Evolutionary conservation across 2,888 invertebrate genomes (phyloP), one percentile per base, ranked within the genome.

Genomic region (Eilema caniola): DNA sequence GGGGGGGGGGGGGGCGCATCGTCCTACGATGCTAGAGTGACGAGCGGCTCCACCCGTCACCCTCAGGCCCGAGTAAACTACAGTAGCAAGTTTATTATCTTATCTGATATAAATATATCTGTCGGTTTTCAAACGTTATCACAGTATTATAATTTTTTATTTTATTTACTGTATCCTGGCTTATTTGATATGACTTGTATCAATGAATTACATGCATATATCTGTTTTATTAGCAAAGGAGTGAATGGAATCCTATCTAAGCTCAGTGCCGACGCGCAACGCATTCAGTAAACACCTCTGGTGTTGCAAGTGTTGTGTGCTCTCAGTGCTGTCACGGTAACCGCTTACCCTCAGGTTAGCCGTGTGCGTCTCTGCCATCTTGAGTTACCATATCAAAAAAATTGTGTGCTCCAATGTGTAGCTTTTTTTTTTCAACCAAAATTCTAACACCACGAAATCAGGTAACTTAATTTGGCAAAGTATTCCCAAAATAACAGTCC

Each of bases 171-270:
- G 59, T 25, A 28, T 16, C 25, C 16, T 59, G 24, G 24, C 16
- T 59, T 59, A 59, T 28, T 59, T 59, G 53, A 53, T 53, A 53
- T 53, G 53, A n/a, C 2, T 53, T 53, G n/a, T 53, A 53, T 53
- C 53, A 53, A 53, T 53, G 53, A 59, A 12, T 57, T 25, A 59
- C 57, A 25, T 24, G 25, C 24, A 14, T 59, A 1, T 7, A 47
- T 47, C 20, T 47, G 47, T 47, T 47, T 41, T 47, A 47, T 47
- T 47, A 20, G 41, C 41, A 41, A n/a, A n/a, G n/a, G n/a, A n/a
- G n/a, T n/a, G n/a, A n/a, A n/a, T n/a, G n/a, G n/a, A n/a, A 16
- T 20, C 20, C 7, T 47, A 20, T 47, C 5, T 7, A 20, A n/a
- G n/a, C n/a, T 53, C 10, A 53, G n/a, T n/a, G n/a, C n/a, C 53